Conservation (phyloP, 1,140 invertebrate genomes). For the Lucilia cuprina region DNA sequence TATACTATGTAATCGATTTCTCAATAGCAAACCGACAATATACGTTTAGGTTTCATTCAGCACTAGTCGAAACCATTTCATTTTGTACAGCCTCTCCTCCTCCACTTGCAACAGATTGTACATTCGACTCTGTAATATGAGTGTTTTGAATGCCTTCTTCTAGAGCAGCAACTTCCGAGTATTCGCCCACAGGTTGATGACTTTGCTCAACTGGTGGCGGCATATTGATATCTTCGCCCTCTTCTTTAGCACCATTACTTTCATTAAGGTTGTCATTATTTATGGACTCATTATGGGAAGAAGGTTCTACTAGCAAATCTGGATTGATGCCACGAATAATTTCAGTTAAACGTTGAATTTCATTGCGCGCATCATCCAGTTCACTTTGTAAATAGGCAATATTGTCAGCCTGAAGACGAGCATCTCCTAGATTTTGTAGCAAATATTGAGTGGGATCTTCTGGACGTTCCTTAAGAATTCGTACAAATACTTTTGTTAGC, state of each 20-base stretch:
- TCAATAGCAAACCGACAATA: background rate
- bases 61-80: background rate
- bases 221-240: background rate
- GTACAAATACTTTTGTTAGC: conserved; percentile 85
- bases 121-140: background rate
- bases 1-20: background rate
- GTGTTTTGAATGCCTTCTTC: background rate
- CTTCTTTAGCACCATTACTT: background rate
- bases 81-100: background rate
- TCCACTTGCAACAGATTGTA: background rate
- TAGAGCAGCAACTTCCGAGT: background rate
- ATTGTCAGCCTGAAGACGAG: conserved; percentile 52
- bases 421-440: conserved; percentile 65
- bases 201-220: background rate
- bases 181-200: background rate
- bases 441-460: conserved; percentile 87
- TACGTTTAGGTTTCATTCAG: background rate
- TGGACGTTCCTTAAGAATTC: conserved; percentile 90
- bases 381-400: conserved; percentile 55
- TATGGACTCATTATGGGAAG: background rate
- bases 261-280: background rate
- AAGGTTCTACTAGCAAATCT: conserved; percentile 43
- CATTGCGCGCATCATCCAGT: conserved; percentile 50
- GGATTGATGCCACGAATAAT: conserved; percentile 54
- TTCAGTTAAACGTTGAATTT: conserved; percentile 52